Percentiles rank a stretch among this genome's conserved stretches.
These are phyloP conservation scores for Heliconius congener DNA, from an alignment of 1,140 invertebrate genomes.

Conservation along the genomic window DNA sequence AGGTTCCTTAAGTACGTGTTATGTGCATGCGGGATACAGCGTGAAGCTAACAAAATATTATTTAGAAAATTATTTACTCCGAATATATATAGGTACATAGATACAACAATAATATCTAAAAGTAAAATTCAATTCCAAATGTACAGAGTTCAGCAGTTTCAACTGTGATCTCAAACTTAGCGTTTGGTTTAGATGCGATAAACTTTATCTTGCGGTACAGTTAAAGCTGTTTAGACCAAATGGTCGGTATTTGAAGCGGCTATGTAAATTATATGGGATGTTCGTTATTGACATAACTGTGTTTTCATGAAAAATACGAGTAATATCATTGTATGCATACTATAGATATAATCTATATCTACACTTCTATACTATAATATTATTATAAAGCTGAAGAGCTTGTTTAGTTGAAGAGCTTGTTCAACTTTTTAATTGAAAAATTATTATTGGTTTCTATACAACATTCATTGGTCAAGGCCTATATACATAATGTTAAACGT, in stretches of 20 bases:
- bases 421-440: too few relatives aligned
- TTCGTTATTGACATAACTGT: background rate
- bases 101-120: background rate
- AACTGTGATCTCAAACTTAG: constrained; percentile 9
- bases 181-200: constrained; percentile 12
- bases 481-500: too few relatives aligned
- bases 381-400: too few relatives aligned
- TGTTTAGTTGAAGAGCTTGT: too few relatives aligned
- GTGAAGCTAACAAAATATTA: too few relatives aligned
- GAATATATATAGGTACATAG: background rate
- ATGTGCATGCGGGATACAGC: too few relatives aligned
- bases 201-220: constrained; percentile 15
- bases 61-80: background rate
- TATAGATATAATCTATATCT: too few relatives aligned
- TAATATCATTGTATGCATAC: too few relatives aligned
- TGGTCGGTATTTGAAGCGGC: constrained; percentile 3
- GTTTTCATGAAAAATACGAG: background rate
- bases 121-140: constrained; percentile 3
- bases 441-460: too few relatives aligned
- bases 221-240: constrained; percentile 12
- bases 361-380: too few relatives aligned
- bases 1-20: too few relatives aligned
- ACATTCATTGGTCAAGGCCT: too few relatives aligned
- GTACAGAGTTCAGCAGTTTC: background rate
- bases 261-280: background rate